phyloP scores from a whole-genome alignment of 2,797 vertebrate genomes.

The Aeoliscus strigatus region DNA sequence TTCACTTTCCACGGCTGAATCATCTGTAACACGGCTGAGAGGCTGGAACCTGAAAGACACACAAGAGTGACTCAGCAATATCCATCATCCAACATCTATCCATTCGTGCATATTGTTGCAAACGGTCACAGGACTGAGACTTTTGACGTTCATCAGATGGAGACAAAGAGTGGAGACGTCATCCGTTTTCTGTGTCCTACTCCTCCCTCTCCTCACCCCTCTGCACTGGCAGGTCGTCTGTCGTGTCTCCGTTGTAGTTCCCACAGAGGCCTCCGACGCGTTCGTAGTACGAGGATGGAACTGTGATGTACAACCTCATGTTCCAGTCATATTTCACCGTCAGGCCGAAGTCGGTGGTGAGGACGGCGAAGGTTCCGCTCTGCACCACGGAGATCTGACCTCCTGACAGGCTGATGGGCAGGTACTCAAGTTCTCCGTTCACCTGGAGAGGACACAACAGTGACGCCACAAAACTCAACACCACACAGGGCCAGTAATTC shows the following conservation, averaged over 20 bases:
- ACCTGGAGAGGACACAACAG: conserved; percentile 13
- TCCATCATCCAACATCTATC: too few relatives aligned
- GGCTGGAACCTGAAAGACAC: conserved; percentile 2
- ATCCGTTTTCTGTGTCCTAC: too few relatives aligned
- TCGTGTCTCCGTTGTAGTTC: conserved; percentile 69
- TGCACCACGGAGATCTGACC: conserved; percentile 1
- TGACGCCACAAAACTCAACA: too few relatives aligned
- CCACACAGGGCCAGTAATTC: too few relatives aligned
- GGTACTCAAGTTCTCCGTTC: conserved; percentile 21
- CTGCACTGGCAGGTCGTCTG: conserved; percentile 28
- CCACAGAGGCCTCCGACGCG: conserved; percentile 77
- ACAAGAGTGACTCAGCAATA: too few relatives aligned
- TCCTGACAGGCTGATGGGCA: conserved; percentile 9
- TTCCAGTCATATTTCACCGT: conserved; percentile 77
- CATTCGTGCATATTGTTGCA: too few relatives aligned
- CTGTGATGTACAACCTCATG: conserved; percentile 62
- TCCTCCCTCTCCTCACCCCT: conserved; percentile 3
- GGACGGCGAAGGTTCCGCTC: conserved; percentile 5
- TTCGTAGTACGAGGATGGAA: conserved; percentile 53
- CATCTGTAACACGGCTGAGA: conserved; percentile 19
- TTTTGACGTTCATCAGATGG: too few relatives aligned
- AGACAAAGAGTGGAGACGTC: too few relatives aligned
- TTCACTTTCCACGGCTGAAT: conserved; percentile 26
- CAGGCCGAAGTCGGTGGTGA: conserved; percentile 59
- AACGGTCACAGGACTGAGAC: too few relatives aligned